Percentiles rank a stretch among this genome's conserved stretches.
Evolutionary conservation across 2,888 invertebrate genomes (phyloP).

Genomic region (Cephus rjabovi): DNA sequence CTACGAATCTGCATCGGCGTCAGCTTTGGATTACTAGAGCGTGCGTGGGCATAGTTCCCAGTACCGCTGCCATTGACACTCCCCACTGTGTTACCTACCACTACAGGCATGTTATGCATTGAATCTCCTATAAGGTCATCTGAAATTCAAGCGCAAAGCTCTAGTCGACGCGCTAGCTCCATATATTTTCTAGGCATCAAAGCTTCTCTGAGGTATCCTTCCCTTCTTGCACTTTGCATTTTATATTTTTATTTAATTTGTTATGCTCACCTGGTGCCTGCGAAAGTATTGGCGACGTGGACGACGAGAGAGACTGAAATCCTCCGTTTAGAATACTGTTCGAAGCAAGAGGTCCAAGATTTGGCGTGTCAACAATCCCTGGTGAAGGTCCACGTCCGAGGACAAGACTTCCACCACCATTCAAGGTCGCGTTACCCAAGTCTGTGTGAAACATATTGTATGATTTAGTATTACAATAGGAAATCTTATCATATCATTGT

Average conservation of each 20-base stretch:
- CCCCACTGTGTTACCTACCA: constrained; percentile 52
- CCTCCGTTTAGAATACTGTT: constrained; percentile 69
- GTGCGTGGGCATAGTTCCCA: constrained; percentile 55
- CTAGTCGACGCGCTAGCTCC: not conserved
- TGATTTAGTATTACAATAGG: no score
- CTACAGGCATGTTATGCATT: constrained; percentile 60
- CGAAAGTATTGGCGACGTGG: constrained; percentile 73
- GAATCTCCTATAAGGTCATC: constrained; percentile 63
- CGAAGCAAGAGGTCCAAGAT: constrained; percentile 52
- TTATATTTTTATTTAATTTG: constrained; percentile 2
- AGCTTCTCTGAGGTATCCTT: not conserved
- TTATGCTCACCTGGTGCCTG: constrained; percentile 56
- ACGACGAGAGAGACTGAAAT: constrained; percentile 69
- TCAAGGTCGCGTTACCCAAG: constrained; percentile 66
- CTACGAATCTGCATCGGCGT: constrained; percentile 89
- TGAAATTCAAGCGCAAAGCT: constrained; percentile 26
- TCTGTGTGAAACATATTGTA: constrained; percentile 47
- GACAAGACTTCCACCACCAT: constrained; percentile 68
- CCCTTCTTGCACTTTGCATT: no score
- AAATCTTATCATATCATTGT: no score
- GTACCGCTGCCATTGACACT: constrained; percentile 52
- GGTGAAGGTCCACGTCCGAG: constrained; percentile 73
- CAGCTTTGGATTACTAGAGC: constrained; percentile 70
- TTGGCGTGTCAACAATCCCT: constrained; percentile 69
- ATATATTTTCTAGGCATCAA: not conserved